These are phyloP conservation scores for Cyclura pinguis DNA, from an alignment of 2,797 vertebrate genomes.

Conservation along the genomic window DNA sequence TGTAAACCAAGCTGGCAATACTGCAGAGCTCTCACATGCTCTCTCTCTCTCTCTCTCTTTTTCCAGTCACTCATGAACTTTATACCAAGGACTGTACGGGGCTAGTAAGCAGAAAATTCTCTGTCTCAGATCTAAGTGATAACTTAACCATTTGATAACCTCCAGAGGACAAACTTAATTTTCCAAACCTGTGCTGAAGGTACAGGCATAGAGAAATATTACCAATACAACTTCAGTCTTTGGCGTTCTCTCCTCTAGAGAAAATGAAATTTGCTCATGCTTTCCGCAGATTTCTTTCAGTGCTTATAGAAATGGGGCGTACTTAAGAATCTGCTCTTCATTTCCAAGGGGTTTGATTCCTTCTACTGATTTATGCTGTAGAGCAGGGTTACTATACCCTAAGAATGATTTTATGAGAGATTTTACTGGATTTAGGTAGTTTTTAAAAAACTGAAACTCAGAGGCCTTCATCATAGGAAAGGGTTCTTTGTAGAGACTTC, in stretches of 20 bases:
- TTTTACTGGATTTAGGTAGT: neutral
- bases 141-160: neutral
- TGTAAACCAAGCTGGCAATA: neutral
- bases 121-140: neutral
- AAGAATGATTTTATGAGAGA: neutral
- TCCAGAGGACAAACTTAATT: neutral
- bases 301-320: neutral
- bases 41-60: neutral
- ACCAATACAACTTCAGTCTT: neutral
- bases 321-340: neutral
- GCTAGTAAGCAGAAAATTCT: neutral
- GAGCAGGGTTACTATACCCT: neutral
- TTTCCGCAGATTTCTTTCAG: neutral
- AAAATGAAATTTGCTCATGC: neutral
- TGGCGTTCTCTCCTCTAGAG: neutral
- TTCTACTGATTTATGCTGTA: neutral
- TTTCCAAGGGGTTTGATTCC: neutral
- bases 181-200: neutral
- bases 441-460: neutral
- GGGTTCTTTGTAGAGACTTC: neutral
- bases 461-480: neutral
- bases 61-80: neutral
- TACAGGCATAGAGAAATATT: neutral
- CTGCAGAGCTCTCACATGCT: neutral
- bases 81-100: neutral